These are phyloP conservation scores for Tragopan temminckii DNA, from an alignment of 2,797 vertebrate species.

Conservation along the genomic window DNA sequence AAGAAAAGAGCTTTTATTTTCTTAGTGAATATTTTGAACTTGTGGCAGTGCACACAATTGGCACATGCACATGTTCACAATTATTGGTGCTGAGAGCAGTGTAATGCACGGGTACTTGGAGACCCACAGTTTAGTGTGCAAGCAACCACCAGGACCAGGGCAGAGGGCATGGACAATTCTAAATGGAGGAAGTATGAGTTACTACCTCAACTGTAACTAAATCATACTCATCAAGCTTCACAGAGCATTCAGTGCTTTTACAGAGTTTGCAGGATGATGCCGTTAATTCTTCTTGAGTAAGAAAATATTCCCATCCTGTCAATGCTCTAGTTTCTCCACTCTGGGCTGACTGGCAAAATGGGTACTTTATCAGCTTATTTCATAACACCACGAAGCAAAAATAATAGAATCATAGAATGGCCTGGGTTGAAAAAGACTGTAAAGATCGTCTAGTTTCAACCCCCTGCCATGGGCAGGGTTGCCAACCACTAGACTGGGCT, in stretches of 20 bases:
- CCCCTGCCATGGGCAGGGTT: no score
- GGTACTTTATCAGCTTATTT: background rate
- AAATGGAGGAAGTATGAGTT: background rate
- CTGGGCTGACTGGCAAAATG: background rate
- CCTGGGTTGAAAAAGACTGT: no score
- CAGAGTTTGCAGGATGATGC: background rate
- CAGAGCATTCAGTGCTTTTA: background rate
- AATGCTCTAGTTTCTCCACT: background rate
- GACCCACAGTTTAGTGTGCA: background rate
- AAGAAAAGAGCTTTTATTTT: background rate
- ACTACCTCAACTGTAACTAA: background rate
- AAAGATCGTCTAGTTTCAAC: no score
- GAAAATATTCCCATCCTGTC: background rate
- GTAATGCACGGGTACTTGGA: rapidly evolving
- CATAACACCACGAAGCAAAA: background rate
- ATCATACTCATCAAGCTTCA: background rate
- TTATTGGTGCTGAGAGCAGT: background rate
- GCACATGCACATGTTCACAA: background rate
- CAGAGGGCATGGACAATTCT: background rate
- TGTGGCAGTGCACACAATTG: background rate
- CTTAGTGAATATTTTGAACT: background rate
- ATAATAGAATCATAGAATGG: no score
- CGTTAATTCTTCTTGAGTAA: background rate
- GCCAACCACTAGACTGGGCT: no score
- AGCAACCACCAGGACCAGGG: background rate